Evolutionary conservation across 2,888 invertebrate genomes (phyloP), one percentile per base, ranked within the genome.

Genomic region (Athripsodes cinereus): DNA sequence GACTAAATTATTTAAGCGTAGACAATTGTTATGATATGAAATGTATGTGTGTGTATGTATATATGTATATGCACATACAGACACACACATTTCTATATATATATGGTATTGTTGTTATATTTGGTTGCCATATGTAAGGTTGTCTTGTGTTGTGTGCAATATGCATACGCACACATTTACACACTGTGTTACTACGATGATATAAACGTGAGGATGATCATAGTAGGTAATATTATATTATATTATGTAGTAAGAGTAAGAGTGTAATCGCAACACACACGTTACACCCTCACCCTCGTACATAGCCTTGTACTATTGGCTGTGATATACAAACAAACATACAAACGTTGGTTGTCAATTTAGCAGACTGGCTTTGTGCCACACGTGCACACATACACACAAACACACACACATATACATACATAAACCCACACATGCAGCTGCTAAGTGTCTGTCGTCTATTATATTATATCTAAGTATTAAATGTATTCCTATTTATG

Each of bases 221-320:
- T n/a, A n/a, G n/a, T 26, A 26, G 26, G 26, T 26, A 26, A 26
- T 26, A 26, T 26, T 26, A 26, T 22, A 48, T 48, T 22, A n/a
- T 26, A 26, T 51, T 52, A 44, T 52, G 44, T 57, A 20, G 62
- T 48, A 57, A 50, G 34, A 62, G 58, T 53, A 26, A 26, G 26
- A 26, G 26, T 59, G 58, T 22, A 26, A n/a, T 53, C 46, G 60
- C 59, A 60, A 26, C 26, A 26, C 59, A 57, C 59, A 61, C 56
- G 59, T 53, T 56, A 55, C 26, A 61, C 59, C 62, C 58, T 60
- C 57, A 53, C 59, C 60, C 40, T 40, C 31, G 40, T 26, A 26
- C 60, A 66, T 60, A 58, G 65, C 60, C 63, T 63, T 63, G 63
- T 48, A 61, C 47, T 57, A 26, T 60, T 63, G 63, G 63, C 63